Evolutionary conservation across 2,113 vertebrate genomes (phyloP).

Genomic region (Oriolus oriolus): DNA sequence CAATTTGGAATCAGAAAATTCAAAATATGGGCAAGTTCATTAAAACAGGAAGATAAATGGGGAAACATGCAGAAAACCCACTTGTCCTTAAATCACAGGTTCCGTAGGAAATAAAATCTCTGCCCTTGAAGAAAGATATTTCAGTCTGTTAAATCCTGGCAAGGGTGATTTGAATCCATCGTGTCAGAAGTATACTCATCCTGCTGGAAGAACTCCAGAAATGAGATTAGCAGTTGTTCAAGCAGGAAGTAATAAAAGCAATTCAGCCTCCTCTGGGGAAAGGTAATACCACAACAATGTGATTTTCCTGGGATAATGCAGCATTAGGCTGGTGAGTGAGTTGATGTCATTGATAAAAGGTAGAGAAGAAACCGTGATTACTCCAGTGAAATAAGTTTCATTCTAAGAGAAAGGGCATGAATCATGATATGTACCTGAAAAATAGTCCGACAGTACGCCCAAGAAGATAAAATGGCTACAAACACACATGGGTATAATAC

Average conservation of each 20-base stretch:
- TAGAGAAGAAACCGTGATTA: neutral
- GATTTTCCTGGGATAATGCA: slow-evolving; percentile 15
- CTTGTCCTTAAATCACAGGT: neutral
- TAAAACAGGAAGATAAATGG: neutral
- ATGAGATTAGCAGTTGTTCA: slow-evolving; percentile 27
- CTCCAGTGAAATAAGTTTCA: neutral
- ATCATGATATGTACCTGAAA: neutral
- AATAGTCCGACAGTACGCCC: neutral
- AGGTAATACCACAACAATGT: slow-evolving; percentile 20
- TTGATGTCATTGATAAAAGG: slow-evolving; percentile 46
- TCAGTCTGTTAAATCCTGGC: neutral
- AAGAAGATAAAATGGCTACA: neutral
- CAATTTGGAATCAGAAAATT: neutral
- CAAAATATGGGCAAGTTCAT: neutral
- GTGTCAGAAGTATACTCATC: neutral
- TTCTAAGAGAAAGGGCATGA: neutral
- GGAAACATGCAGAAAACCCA: fast-evolving
- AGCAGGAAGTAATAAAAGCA: slow-evolving; percentile 55
- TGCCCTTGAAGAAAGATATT: slow-evolving; percentile 24
- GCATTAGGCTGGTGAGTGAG: neutral
- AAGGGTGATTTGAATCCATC: neutral
- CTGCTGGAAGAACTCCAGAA: slow-evolving; percentile 37
- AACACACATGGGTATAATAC: neutral
- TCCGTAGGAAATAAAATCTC: neutral
- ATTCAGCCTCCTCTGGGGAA: slow-evolving; percentile 24